phyloP scores from a whole-genome alignment of 1,140 invertebrate genomes.

The Euglossa dilemma region DNA sequence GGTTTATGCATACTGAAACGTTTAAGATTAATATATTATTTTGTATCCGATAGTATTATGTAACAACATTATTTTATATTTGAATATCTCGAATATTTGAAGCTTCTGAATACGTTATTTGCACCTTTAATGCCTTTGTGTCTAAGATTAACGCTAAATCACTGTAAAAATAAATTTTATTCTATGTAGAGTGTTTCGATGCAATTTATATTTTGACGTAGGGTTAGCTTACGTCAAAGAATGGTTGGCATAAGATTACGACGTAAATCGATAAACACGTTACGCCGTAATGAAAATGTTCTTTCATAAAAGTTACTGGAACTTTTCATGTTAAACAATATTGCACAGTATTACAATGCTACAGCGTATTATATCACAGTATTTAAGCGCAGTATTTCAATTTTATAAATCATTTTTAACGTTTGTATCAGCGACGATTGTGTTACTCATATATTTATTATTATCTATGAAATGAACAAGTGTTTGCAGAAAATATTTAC shows the following conservation, averaged over 20 bases:
- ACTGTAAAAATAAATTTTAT: conserved; percentile 23
- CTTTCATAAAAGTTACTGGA: neutral
- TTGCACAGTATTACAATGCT: no score
- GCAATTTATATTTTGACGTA: conserved; percentile 37
- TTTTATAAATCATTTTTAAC: neutral
- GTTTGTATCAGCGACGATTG: no score
- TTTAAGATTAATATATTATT: no score
- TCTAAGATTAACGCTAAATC: conserved; percentile 12
- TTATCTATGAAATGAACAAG: no score
- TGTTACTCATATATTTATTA: no score
- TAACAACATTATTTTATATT: neutral
- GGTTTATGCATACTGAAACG: no score
- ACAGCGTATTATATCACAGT: no score
- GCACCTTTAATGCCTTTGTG: neutral
- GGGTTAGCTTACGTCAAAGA: conserved; percentile 32
- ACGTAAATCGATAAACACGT: conserved; percentile 22
- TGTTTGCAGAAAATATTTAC: no score
- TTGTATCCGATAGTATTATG: no score
- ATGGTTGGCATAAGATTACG: neutral
- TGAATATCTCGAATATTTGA: neutral
- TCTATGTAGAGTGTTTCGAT: conserved; percentile 18
- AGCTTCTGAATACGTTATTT: neutral
- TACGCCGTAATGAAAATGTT: neutral
- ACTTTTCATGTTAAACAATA: neutral
- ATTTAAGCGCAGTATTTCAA: neutral